These are phyloP conservation scores for Teleogryllus occipitalis DNA, from an alignment of 1,140 invertebrate species.

Conservation along the genomic window DNA sequence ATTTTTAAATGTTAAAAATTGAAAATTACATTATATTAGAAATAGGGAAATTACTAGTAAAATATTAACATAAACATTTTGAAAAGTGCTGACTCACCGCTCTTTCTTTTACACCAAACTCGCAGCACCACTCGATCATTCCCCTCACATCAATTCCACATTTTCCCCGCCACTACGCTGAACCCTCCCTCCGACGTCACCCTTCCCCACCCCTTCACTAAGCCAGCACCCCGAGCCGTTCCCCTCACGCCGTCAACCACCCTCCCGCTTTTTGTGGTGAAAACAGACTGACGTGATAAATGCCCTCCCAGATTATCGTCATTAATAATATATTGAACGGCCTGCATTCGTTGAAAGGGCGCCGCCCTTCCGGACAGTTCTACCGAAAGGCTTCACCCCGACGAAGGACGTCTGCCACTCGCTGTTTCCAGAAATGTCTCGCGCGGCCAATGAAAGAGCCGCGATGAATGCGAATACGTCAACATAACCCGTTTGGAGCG, in stretches of 20 bases:
- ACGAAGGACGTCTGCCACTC: not conserved
- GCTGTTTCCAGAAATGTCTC: not conserved
- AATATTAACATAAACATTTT: too few species aligned
- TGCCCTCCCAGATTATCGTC: not conserved
- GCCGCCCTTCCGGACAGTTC: not conserved
- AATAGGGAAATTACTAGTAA: too few species aligned
- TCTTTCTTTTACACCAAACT: too few species aligned
- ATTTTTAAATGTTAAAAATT: too few species aligned
- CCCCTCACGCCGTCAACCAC: not conserved
- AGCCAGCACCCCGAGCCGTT: not conserved
- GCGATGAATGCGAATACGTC: too few species aligned
- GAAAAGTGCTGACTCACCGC: too few species aligned
- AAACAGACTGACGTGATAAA: not conserved
- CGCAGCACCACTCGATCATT: too few species aligned
- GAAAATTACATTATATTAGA: too few species aligned
- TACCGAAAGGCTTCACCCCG: not conserved
- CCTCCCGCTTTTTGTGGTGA: not conserved
- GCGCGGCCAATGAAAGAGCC: not conserved
- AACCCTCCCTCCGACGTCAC: not conserved
- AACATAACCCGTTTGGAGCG: too few species aligned
- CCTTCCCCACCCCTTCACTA: not conserved
- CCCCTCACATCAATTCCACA: too few species aligned
- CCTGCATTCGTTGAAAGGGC: not conserved
- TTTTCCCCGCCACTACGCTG: too few species aligned
- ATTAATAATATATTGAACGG: not conserved